Conservation (phyloP, 2,797 vertebrate genomes). For the Anguilla anguilla region DNA sequence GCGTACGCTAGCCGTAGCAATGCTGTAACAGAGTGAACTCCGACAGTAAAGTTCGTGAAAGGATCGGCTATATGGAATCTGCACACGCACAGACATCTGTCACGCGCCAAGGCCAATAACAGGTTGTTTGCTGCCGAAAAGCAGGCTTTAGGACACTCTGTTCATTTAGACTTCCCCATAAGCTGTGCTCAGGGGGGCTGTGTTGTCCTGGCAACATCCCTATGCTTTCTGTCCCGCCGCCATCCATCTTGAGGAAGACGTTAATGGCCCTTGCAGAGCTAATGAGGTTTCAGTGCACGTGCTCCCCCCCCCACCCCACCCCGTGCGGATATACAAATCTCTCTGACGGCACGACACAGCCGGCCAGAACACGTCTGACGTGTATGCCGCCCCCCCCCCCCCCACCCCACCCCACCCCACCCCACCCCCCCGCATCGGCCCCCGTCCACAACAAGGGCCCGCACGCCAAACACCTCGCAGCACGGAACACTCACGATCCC, state of each 20-base stretch:
- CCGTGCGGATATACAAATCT: background rate
- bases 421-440: no score
- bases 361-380: background rate
- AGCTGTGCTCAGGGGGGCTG: background rate
- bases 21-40: background rate
- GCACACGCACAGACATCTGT: background rate
- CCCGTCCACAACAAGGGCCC: background rate
- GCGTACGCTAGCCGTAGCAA: background rate
- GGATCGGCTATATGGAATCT: background rate
- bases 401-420: no score
- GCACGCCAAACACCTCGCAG: background rate
- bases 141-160: background rate
- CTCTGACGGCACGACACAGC: background rate
- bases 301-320: background rate
- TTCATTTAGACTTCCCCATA: slow-evolving; percentile 16
- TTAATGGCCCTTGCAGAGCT: background rate
- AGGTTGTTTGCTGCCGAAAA: background rate
- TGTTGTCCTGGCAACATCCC: slow-evolving; percentile 3
- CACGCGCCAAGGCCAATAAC: background rate
- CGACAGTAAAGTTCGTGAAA: background rate
- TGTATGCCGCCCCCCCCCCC: background rate
- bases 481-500: background rate
- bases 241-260: slow-evolving; percentile 17
- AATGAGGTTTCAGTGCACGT: background rate
- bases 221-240: slow-evolving; percentile 1